phyloP scores from a whole-genome alignment of 2,113 vertebrate genomes.

The Ciconia stormi region DNA sequence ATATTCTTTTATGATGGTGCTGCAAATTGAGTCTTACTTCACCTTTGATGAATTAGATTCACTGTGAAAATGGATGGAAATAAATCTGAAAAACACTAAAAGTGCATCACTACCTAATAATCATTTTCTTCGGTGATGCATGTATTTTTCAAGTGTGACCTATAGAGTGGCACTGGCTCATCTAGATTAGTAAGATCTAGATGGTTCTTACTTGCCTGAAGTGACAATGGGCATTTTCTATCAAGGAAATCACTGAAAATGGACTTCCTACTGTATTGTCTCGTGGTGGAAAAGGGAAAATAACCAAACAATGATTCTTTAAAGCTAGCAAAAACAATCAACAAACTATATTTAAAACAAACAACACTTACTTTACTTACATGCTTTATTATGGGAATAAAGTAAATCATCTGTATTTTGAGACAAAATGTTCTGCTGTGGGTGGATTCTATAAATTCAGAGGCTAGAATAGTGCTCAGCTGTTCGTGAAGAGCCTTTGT shows the following conservation, averaged over 20 bases:
- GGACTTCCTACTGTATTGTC: background rate
- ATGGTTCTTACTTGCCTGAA: background rate
- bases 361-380: background rate
- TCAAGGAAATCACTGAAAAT: background rate
- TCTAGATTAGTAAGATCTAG: background rate
- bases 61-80: background rate
- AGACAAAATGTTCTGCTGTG: background rate
- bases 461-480: background rate
- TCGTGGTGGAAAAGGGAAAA: background rate
- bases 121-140: background rate
- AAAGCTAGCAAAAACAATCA: background rate
- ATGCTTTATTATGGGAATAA: background rate
- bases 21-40: background rate
- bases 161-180: background rate
- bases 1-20: background rate
- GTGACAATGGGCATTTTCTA: background rate
- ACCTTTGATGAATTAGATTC: background rate
- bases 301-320: background rate
- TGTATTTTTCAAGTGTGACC: background rate
- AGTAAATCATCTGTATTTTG: background rate
- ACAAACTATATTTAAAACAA: background rate
- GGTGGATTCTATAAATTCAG: background rate
- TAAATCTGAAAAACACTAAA: background rate
- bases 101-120: background rate
- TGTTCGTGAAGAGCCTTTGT: background rate